These are phyloP conservation scores for Phaethon lepturus DNA, from an alignment of 2,113 vertebrate species.

Conservation along the genomic window DNA sequence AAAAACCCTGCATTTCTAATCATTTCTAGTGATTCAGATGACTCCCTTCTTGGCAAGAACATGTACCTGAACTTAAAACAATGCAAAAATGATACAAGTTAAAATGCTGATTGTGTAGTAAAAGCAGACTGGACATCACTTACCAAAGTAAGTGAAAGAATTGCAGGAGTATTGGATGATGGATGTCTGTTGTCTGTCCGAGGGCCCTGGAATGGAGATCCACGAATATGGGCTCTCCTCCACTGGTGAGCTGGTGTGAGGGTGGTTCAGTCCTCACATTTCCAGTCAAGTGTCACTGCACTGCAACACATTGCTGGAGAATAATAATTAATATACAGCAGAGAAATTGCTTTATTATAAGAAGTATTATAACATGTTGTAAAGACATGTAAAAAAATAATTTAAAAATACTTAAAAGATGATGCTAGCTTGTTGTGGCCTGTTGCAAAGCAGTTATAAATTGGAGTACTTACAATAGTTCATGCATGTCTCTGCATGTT, in stretches of 20 bases:
- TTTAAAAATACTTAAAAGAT: slow-evolving; percentile 51
- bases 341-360: slow-evolving; percentile 33
- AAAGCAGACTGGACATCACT: not conserved
- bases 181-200: not conserved
- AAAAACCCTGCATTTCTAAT: not conserved
- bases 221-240: not conserved
- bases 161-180: not conserved
- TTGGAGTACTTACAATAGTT: slow-evolving; percentile 48
- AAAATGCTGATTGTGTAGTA: not conserved
- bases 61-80: not conserved
- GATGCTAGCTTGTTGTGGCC: slow-evolving; percentile 53
- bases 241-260: not conserved
- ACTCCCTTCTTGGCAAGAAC: not conserved
- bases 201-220: not conserved
- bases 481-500: slow-evolving; percentile 61
- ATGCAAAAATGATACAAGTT: not conserved
- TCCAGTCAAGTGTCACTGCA: not conserved
- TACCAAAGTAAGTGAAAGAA: not conserved
- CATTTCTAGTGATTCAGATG: not conserved
- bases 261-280: not conserved
- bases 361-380: not conserved
- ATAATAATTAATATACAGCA: not conserved
- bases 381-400: slow-evolving; percentile 38
- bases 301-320: not conserved
- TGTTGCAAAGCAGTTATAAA: slow-evolving; percentile 53